Evolutionary conservation across 2,113 vertebrate species (phyloP).

Genomic region (Plotosus lineatus): DNA sequence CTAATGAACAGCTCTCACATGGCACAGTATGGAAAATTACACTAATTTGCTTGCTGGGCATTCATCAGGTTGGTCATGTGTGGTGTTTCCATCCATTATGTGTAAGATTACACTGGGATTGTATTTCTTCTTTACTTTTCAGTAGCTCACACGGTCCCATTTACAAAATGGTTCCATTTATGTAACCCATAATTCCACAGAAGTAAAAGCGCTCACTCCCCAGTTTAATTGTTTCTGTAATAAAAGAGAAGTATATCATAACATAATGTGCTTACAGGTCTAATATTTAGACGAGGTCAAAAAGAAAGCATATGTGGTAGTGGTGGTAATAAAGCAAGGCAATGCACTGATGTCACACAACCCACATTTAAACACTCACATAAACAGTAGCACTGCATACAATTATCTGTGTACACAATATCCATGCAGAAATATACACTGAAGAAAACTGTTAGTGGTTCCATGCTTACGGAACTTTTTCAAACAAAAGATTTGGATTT

Average conservation of each 20-base stretch:
- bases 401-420: conserved; percentile 29
- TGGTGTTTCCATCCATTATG: conserved; percentile 14
- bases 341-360: conserved; percentile 19
- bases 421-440: conserved; percentile 25
- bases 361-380: not conserved
- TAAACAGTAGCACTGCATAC: not conserved
- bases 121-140: not conserved
- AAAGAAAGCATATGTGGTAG: not conserved
- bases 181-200: not conserved
- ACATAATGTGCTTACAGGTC: not conserved
- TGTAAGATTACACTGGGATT: conserved; percentile 27
- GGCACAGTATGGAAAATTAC: conserved; percentile 35
- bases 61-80: conserved; percentile 28
- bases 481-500: conserved; percentile 22
- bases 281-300: not conserved
- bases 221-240: not conserved
- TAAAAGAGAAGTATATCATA: conserved; percentile 1
- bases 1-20: conserved; percentile 45
- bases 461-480: conserved; percentile 25
- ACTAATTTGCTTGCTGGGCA: conserved; percentile 35
- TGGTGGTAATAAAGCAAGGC: not conserved
- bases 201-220: not conserved
- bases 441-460: conserved; percentile 43
- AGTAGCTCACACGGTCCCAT: not conserved
- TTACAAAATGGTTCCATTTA: too few relatives aligned